Evolutionary conservation across 2,113 vertebrate genomes (phyloP).

Genomic region (Thalassoma bifasciatum): DNA sequence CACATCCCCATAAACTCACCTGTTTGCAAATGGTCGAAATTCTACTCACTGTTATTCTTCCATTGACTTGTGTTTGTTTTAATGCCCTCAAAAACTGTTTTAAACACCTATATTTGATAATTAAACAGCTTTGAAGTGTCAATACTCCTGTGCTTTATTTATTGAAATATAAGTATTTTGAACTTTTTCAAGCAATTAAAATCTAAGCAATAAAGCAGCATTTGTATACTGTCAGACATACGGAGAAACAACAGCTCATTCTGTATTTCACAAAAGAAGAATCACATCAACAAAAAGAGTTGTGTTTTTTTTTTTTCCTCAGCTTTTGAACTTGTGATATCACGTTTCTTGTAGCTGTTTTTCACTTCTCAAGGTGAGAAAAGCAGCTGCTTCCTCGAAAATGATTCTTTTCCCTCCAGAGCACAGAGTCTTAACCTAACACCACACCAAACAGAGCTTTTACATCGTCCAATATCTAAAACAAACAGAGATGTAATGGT

Average conservation of each 20-base stretch:
- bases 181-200: neutral
- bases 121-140: constrained; percentile 23
- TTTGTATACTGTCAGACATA: constrained; percentile 26
- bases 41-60: neutral
- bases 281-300: neutral
- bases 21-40: neutral
- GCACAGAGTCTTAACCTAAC: constrained; percentile 15
- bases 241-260: neutral
- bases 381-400: constrained; percentile 25
- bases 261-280: neutral
- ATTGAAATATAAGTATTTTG: neutral
- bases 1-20: neutral
- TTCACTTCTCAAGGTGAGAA: constrained; percentile 11
- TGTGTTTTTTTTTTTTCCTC: constrained; percentile 7
- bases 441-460: neutral
- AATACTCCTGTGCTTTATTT: constrained; percentile 2
- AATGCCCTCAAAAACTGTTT: neutral
- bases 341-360: constrained; percentile 1
- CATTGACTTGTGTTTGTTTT: constrained; percentile 14
- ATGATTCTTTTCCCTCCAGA: constrained; percentile 4
- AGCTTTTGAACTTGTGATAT: constrained; percentile 1
- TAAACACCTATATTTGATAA: neutral
- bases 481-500: too few species aligned
- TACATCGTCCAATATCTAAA: too few species aligned
- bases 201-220: constrained; percentile 8